Conservation (phyloP, 2,888 invertebrate species). For the Tenthredo mesomela region DNA sequence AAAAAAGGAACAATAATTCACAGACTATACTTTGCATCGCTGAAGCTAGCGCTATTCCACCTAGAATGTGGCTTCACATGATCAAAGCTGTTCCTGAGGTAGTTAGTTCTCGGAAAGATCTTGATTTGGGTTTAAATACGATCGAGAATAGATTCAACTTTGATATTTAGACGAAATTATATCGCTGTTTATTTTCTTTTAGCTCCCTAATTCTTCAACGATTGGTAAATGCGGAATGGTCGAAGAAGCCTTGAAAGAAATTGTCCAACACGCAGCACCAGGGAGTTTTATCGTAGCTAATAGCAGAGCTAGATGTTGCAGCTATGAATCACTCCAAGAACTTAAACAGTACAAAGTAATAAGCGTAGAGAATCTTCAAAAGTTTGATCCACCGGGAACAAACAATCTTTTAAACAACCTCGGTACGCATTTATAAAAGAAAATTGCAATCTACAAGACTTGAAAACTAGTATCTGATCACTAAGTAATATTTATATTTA, state of each 20-base stretch:
- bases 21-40: constrained; percentile 84
- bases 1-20: constrained; percentile 80
- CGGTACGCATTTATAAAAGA: constrained; percentile 67
- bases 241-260: constrained; percentile 75
- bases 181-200: constrained; percentile 51
- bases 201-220: constrained; percentile 65
- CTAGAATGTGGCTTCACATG: constrained; percentile 78
- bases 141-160: neutral
- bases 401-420: constrained; percentile 76
- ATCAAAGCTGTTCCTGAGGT: constrained; percentile 71
- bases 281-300: constrained; percentile 78
- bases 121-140: neutral
- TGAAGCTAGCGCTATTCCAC: constrained; percentile 79
- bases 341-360: constrained; percentile 75
- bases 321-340: constrained; percentile 72
- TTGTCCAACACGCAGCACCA: constrained; percentile 71
- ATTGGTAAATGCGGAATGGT: constrained; percentile 69
- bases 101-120: constrained; percentile 9
- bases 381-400: constrained; percentile 76
- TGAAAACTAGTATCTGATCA: neutral
- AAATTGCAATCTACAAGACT: neutral
- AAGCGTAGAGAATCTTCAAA: constrained; percentile 77
- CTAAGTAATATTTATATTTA: constrained; percentile 72
- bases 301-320: constrained; percentile 72
- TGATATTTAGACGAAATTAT: neutral